Evolutionary conservation across 2,888 invertebrate genomes (phyloP).

Genomic region (Helicoverpa assulta): DNA sequence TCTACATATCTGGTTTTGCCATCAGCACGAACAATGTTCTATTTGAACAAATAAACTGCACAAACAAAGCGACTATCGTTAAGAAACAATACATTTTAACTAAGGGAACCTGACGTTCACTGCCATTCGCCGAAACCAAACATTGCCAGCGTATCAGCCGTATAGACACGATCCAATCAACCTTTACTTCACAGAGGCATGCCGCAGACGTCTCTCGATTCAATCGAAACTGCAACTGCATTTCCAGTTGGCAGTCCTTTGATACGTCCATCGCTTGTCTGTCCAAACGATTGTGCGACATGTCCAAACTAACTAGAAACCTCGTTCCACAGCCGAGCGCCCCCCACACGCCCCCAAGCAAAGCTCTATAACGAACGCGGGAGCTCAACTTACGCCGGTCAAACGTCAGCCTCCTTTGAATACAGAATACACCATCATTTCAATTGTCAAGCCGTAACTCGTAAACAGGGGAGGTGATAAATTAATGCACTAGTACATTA

Average conservation of each 20-base stretch:
- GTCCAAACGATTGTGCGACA: constrained; percentile 85
- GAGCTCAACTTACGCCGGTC: constrained; percentile 71
- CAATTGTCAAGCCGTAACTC: constrained; percentile 87
- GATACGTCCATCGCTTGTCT: constrained; percentile 90
- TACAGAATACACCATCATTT: constrained; percentile 84
- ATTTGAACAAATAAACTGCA: constrained; percentile 55
- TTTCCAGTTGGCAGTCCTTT: constrained; percentile 87
- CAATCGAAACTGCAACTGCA: constrained; percentile 89
- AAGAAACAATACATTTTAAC: constrained; percentile 64
- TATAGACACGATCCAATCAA: constrained; percentile 87
- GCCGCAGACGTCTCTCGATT: constrained; percentile 88
- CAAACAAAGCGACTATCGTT: constrained; percentile 55
- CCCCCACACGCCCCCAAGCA: constrained; percentile 47
- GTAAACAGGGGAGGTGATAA: constrained; percentile 88
- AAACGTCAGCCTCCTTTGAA: constrained; percentile 77
- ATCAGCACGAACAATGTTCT: constrained; percentile 58
- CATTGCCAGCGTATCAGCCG: constrained; percentile 79
- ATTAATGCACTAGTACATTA: constrained; percentile 89
- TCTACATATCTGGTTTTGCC: constrained; percentile 38
- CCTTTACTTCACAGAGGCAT: constrained; percentile 82
- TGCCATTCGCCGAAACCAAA: constrained; percentile 73
- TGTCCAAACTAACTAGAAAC: constrained; percentile 75
- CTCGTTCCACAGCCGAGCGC: constrained; percentile 63
- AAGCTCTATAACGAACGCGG: constrained; percentile 63
- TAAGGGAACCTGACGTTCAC: constrained; percentile 59